phyloP scores from a whole-genome alignment of 2,113 vertebrate genomes.

The Heterotis niloticus region DNA sequence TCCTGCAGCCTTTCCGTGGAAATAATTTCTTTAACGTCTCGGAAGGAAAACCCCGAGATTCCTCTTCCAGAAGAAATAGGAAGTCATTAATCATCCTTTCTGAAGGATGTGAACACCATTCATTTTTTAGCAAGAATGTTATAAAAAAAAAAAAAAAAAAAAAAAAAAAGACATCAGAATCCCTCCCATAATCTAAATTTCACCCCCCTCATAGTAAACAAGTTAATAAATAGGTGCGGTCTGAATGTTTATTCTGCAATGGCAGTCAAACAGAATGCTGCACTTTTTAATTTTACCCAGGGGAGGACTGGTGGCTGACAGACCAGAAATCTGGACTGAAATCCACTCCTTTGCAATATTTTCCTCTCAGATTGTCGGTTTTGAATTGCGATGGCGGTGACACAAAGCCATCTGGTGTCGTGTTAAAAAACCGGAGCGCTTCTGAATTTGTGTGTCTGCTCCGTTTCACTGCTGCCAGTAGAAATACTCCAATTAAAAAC shows the following conservation, averaged over 20 bases:
- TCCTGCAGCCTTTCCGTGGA: background rate
- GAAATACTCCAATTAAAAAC: conserved; percentile 13
- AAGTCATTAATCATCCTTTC: background rate
- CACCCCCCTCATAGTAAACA: background rate
- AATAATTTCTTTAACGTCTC: background rate
- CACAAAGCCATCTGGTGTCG: conserved; percentile 24
- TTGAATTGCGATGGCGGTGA: conserved; percentile 19
- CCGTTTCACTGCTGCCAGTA: conserved; percentile 5
- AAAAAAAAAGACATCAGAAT: background rate
- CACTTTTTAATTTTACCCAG: conserved; percentile 19
- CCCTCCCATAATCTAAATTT: conserved; percentile 44
- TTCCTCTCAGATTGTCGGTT: conserved; percentile 27
- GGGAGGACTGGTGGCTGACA: conserved; percentile 15
- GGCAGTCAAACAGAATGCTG: conserved; percentile 17
- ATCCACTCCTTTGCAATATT: conserved; percentile 23
- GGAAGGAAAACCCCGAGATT: background rate
- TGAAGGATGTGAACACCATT: background rate
- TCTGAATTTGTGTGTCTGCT: background rate
- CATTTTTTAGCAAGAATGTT: background rate
- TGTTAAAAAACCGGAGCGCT: conserved; percentile 18
- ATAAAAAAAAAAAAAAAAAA: no score
- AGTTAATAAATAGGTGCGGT: conserved; percentile 27
- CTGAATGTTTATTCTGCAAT: conserved; percentile 19
- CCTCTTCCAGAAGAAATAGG: background rate
- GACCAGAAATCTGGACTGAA: conserved; percentile 21